Evolutionary conservation across 2,797 vertebrate species (phyloP).

Genomic region (Coracias cyanogaster): DNA sequence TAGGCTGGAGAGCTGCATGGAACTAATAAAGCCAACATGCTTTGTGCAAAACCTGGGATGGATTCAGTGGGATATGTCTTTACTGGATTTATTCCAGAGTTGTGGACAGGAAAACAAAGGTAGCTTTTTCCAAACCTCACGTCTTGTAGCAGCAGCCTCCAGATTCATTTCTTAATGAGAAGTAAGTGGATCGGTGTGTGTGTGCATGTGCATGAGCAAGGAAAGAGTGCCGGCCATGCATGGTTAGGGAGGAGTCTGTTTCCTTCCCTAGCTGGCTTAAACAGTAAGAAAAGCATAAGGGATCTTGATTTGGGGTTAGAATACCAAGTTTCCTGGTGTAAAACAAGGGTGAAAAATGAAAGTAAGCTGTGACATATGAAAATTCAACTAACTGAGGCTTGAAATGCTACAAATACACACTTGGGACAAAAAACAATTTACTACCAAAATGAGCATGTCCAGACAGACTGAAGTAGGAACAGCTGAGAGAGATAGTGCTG

Average conservation of each 20-base stretch:
- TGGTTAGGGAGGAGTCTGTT: background rate
- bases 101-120: background rate
- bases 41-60: constrained; percentile 66
- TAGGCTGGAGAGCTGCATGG: constrained; percentile 63
- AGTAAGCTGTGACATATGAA: background rate
- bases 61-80: background rate
- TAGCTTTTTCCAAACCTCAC: background rate
- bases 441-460: background rate
- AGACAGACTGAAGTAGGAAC: background rate
- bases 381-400: background rate
- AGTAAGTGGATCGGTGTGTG: background rate
- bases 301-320: background rate
- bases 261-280: background rate
- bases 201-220: background rate
- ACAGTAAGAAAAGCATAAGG: background rate
- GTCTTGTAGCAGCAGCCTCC: background rate
- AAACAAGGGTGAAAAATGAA: background rate
- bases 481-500: background rate
- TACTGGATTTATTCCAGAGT: background rate
- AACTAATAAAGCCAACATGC: constrained; percentile 64
- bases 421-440: background rate
- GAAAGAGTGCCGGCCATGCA: accelerated
- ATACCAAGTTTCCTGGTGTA: background rate
- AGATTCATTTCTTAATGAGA: background rate
- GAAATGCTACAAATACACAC: background rate